Conservation (phyloP, 2,797 vertebrate species). For the Rachycentron canadum region DNA sequence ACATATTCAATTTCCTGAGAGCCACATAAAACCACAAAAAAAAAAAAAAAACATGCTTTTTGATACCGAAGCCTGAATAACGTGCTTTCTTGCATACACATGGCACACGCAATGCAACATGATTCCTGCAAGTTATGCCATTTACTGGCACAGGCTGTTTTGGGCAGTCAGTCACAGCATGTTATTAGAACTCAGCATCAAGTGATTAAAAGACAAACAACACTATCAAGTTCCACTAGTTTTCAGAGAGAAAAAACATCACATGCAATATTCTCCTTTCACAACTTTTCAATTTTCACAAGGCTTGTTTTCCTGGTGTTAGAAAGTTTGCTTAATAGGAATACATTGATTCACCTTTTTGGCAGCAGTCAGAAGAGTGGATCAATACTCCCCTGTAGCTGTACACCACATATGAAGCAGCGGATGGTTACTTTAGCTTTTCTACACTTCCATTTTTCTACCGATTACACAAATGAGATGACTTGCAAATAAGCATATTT, state of each 20-base stretch:
- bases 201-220: slow-evolving; percentile 73
- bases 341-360: neutral
- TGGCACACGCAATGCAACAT: slow-evolving; percentile 52
- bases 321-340: slow-evolving; percentile 3
- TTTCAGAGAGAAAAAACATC: slow-evolving; percentile 37
- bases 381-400: slow-evolving; percentile 8
- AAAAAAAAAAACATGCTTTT: slow-evolving; percentile 51
- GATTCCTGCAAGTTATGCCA: slow-evolving; percentile 65
- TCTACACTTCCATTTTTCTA: neutral
- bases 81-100: slow-evolving; percentile 52
- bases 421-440: neutral
- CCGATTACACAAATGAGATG: neutral
- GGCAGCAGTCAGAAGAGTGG: neutral
- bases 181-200: slow-evolving; percentile 74
- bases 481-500: neutral
- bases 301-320: slow-evolving; percentile 51
- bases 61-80: slow-evolving; percentile 53
- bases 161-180: slow-evolving; percentile 61
- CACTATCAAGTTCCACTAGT: slow-evolving; percentile 65
- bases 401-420: slow-evolving; percentile 1
- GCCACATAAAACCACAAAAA: slow-evolving; percentile 54
- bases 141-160: slow-evolving; percentile 62
- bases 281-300: slow-evolving; percentile 51
- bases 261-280: slow-evolving; percentile 39
- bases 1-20: slow-evolving; percentile 40